Base-by-base conservation (phyloP, 1,140 invertebrate genomes). In the Trichomalopsis sarcophagae region DNA sequence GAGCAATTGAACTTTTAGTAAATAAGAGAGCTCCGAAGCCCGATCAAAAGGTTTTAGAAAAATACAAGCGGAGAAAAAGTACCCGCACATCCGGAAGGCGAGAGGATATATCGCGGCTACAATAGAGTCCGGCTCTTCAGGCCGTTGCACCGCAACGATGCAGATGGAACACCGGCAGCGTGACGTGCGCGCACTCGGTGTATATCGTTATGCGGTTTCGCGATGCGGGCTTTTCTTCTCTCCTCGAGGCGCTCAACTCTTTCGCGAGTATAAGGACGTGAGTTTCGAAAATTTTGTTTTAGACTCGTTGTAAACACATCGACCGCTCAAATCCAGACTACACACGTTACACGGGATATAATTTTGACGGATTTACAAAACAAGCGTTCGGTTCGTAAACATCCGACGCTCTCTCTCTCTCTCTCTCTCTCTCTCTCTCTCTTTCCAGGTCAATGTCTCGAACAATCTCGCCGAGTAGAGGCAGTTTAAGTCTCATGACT, bases 361-460 rank as follows among this genome's bases (percentile, higher is more conserved):
- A 62, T 62, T 75, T 75, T n/a, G 36, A 50, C 40, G 9, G 75
- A 62, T 62, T 62, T n/a, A 62, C 55, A 27, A 77, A 77, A 77
- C 10, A 30, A 44, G 36, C 69, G 73, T 14, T 74, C 33, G 73
- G 44, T 36, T 27, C 55, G 7, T 62, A 62, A n/a, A 62, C 50
- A 55, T 21, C 13, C 17, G 50, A 50, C 50, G 13, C 50, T n/a
- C 17, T 27, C 27, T 27, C 27, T 27, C 27, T 27, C 27, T 27
- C 27, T 27, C 17, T 27, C 27, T 27, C 27, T 27, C 27, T 27
- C 27, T 27, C 27, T 27, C 27, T 27, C 27, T 27, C 27, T 7
- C 21, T 62, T 62, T 62, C 1, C 55, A 62, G 55, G 55, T 62
- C 55, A 62, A 62, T 62, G 55, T 62, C 55, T 62, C 55, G 55